These are phyloP conservation scores for Halictus quadricinctus DNA, from an alignment of 2,888 invertebrate genomes.

Conservation along the genomic window DNA sequence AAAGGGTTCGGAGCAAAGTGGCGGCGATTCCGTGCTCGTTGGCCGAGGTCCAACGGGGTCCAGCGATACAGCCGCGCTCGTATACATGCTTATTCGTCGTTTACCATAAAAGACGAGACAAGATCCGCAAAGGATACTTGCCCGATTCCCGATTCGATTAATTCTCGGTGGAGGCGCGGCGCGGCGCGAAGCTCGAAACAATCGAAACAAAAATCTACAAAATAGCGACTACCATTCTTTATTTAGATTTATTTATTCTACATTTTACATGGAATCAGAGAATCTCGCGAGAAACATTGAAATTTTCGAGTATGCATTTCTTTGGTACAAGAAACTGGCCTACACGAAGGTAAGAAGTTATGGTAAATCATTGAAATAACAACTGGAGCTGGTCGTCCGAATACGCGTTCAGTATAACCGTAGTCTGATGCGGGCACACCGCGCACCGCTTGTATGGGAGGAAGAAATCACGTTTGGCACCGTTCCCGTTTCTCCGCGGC, in stretches of 20 bases:
- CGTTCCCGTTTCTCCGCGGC: conserved; percentile 6
- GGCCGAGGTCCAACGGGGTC: conserved; percentile 25
- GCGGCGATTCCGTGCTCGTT: neutral
- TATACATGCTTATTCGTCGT: neutral
- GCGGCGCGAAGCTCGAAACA: too few species aligned
- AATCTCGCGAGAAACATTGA: too few species aligned
- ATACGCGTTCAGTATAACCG: neutral
- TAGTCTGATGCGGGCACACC: neutral
- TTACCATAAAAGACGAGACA: neutral
- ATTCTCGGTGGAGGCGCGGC: neutral
- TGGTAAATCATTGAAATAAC: too few species aligned
- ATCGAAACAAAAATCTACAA: too few species aligned
- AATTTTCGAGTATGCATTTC: too few species aligned
- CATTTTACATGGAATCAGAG: too few species aligned
- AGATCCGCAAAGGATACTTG: neutral
- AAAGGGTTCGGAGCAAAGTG: neutral
- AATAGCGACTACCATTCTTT: too few species aligned
- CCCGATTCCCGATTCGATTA: neutral
- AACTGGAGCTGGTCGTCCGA: neutral
- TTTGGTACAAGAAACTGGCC: too few species aligned
- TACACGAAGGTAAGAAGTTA: too few species aligned
- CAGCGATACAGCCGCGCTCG: neutral
- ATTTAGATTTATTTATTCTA: too few species aligned
- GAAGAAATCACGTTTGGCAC: conserved; percentile 41
- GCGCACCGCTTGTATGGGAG: neutral